A percentile compares a stretch with the other conserved stretches of the same genome.
These are phyloP conservation scores for Paradoxurus hermaphroditus DNA, from an alignment of 2,113 vertebrate genomes.

Conservation along the genomic window DNA sequence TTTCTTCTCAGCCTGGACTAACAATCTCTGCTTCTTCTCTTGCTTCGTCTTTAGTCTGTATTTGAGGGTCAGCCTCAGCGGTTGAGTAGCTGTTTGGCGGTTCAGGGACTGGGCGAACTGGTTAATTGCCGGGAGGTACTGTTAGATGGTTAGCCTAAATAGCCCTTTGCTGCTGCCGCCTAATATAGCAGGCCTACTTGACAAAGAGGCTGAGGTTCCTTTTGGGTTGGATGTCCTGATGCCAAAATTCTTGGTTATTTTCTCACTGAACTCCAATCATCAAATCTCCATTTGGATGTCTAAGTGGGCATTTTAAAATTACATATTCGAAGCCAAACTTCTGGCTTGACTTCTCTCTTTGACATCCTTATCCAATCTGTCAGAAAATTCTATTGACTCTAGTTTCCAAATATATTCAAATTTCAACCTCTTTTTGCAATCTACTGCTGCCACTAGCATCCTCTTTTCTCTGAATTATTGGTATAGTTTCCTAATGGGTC, in stretches of 20 bases:
- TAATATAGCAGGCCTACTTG: neutral
- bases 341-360: neutral
- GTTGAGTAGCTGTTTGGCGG: neutral
- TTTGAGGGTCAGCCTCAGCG: neutral
- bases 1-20: neutral
- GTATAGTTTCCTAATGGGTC: neutral
- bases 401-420: neutral
- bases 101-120: neutral
- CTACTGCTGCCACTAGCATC: neutral
- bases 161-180: neutral
- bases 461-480: neutral
- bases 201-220: neutral
- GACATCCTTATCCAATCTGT: neutral
- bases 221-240: neutral
- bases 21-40: neutral
- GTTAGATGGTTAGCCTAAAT: neutral
- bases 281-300: neutral
- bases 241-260: neutral
- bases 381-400: neutral
- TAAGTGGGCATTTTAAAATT: conserved; percentile 12
- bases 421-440: neutral
- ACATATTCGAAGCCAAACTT: neutral
- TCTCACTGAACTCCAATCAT: neutral
- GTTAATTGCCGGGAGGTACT: neutral
- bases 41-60: neutral